Evolutionary conservation across 2,888 invertebrate species (phyloP).

Genomic region (Colletes collaris): DNA sequence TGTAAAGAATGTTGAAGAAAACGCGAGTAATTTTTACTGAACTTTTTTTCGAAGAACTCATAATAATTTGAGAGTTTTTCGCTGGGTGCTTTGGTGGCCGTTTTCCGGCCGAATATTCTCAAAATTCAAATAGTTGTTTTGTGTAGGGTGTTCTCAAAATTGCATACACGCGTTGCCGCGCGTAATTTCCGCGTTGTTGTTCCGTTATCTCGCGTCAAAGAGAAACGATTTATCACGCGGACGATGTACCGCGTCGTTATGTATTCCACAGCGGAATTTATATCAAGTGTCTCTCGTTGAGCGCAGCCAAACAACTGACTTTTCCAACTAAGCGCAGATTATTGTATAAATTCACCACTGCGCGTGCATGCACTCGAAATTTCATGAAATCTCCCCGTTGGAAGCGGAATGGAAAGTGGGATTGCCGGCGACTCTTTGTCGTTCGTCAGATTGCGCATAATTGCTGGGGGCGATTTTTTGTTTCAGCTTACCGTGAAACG

Average conservation of each 20-base stretch:
- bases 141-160: background rate
- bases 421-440: constrained; percentile 31
- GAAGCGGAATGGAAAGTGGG: constrained; percentile 19
- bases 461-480: constrained; percentile 37
- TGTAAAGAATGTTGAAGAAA: too few relatives aligned
- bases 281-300: background rate
- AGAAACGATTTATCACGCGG: background rate
- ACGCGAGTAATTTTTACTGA: too few relatives aligned
- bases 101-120: background rate
- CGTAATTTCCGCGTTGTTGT: background rate
- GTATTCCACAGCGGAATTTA: background rate
- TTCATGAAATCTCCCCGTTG: constrained; percentile 10
- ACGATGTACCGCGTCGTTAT: background rate
- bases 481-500: constrained; percentile 28
- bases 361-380: background rate
- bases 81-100: background rate
- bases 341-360: background rate
- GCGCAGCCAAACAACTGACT: background rate
- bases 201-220: background rate
- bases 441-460: constrained; percentile 25
- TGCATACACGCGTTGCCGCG: background rate
- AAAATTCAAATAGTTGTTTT: background rate
- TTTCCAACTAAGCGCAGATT: constrained; percentile 9
- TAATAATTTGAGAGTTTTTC: too few relatives aligned
- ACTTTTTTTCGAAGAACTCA: too few relatives aligned